phyloP scores from a whole-genome alignment of 1,140 invertebrate species.

The Apis dorsata region DNA sequence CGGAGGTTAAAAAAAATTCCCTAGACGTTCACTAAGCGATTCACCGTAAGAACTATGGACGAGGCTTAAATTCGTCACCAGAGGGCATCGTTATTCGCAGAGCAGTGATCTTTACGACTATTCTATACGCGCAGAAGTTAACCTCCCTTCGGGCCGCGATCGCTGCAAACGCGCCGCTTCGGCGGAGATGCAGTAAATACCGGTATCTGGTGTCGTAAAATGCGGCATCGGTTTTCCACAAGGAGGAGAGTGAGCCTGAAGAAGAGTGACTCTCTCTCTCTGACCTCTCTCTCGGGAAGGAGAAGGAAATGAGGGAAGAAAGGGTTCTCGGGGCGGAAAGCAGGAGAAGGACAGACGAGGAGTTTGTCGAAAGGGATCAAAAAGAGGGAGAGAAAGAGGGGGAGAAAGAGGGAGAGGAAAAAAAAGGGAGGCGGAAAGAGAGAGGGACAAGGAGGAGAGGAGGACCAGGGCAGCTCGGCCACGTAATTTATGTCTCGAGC shows the following conservation, averaged over 20 bases:
- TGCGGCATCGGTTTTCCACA: constrained; percentile 69
- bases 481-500: constrained; percentile 74
- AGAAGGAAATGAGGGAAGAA: constrained; percentile 43
- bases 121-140: background rate
- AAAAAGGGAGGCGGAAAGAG: constrained; percentile 13
- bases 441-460: constrained; percentile 27
- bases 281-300: background rate
- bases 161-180: constrained; percentile 61
- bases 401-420: constrained; percentile 1
- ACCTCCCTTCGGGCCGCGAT: constrained; percentile 21
- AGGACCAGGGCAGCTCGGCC: constrained; percentile 54
- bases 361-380: constrained; percentile 39
- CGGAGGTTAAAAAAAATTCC: background rate
- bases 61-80: constrained; percentile 15
- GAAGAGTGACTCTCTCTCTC: background rate
- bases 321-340: constrained; percentile 31
- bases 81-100: too few species aligned
- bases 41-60: background rate
- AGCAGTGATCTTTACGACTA: constrained; percentile 15
- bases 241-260: constrained; percentile 34
- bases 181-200: constrained; percentile 64
- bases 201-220: constrained; percentile 71
- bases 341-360: background rate
- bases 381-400: constrained; percentile 2
- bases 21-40: background rate